Evolutionary conservation across 92 coral and sea anemone genomes (phyloP).

Genomic region (Meandrina meandrites): DNA sequence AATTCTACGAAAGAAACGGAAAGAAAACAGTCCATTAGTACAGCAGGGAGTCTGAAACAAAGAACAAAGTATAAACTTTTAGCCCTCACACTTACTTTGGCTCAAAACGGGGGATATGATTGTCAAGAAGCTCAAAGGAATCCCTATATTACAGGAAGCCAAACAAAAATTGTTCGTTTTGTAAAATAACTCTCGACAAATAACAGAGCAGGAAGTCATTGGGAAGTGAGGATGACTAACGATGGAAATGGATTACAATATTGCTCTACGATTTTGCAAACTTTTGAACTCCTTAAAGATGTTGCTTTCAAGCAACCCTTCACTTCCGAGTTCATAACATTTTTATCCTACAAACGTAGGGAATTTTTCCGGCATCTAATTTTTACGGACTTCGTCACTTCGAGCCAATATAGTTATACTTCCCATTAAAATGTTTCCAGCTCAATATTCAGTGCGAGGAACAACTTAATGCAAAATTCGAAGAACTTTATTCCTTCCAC

Average conservation of each 20-base stretch:
- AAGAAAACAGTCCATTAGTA: no score
- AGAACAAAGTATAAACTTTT: neutral
- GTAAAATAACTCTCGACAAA: neutral
- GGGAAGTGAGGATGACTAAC: neutral
- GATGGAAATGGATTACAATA: neutral
- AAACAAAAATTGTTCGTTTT: no score
- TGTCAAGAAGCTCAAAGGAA: neutral
- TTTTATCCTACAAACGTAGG: neutral
- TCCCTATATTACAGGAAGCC: neutral
- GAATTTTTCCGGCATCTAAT: neutral
- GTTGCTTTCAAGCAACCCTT: neutral
- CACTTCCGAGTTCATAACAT: neutral
- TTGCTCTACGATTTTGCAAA: neutral
- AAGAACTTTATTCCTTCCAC: neutral
- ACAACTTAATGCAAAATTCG: neutral
- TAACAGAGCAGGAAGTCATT: neutral
- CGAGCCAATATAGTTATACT: no score
- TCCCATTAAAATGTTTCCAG: no score
- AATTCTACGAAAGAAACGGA: constrained; percentile 31
- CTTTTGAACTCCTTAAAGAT: neutral
- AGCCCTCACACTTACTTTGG: neutral
- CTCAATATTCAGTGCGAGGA: neutral
- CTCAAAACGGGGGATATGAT: neutral
- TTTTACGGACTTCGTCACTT: neutral
- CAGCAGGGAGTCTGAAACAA: neutral